Evolutionary conservation across 2,113 vertebrate genomes (phyloP).

Genomic region (Bostrychus sinensis): DNA sequence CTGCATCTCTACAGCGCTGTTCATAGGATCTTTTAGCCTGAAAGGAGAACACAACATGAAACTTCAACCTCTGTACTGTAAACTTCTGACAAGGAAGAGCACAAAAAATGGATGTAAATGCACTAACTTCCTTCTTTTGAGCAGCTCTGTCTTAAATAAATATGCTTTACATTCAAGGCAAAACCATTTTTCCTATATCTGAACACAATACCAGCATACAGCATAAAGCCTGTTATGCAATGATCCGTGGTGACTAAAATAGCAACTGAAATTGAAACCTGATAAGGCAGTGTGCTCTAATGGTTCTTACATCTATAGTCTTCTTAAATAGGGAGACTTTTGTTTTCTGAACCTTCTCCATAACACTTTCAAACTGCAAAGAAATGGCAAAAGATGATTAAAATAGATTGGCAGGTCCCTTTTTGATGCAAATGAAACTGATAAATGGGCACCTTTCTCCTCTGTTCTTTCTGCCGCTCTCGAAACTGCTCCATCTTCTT

Average conservation of each 20-base stretch:
- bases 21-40: conserved; percentile 91
- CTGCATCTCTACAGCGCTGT: conserved; percentile 89
- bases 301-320: conserved; percentile 86
- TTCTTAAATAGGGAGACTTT: conserved; percentile 92
- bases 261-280: background rate
- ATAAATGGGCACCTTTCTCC: conserved; percentile 91
- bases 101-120: too few relatives aligned
- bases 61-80: too few relatives aligned
- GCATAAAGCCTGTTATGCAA: background rate
- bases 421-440: conserved; percentile 5
- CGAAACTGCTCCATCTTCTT: conserved; percentile 91
- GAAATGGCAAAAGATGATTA: background rate
- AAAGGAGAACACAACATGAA: conserved; percentile 22
- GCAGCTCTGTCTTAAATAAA: background rate
- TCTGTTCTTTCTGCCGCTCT: conserved; percentile 93
- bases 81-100: too few relatives aligned
- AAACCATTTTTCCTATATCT: too few relatives aligned
- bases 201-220: background rate
- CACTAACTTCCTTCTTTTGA: conserved; percentile 45
- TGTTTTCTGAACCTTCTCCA: conserved; percentile 91
- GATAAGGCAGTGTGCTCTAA: background rate
- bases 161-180: too few relatives aligned
- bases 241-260: background rate
- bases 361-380: conserved; percentile 86
- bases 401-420: background rate